A percentile compares a stretch with the other conserved stretches of the same genome.
Evolutionary conservation across 1,140 invertebrate genomes (phyloP).

Genomic region (Musca vetustissima): DNA sequence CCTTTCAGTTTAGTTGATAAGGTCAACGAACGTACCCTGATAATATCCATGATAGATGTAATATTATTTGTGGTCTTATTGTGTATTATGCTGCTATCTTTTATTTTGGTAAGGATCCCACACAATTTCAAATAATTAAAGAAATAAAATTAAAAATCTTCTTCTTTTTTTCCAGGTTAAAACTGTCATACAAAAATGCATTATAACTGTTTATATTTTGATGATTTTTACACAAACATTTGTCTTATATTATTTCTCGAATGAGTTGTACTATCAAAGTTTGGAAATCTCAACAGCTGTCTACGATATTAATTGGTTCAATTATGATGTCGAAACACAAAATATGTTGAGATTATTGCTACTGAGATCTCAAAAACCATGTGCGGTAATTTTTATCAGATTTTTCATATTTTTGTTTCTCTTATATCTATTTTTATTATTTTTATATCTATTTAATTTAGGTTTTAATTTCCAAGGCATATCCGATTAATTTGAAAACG

Average conservation of each 20-base stretch:
- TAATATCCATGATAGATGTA: slow-evolving; percentile 43
- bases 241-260: slow-evolving; percentile 47
- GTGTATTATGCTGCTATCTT: slow-evolving; percentile 43
- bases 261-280: slow-evolving; percentile 47
- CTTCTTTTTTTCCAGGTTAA: slow-evolving; percentile 32
- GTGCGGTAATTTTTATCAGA: slow-evolving; percentile 40
- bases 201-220: slow-evolving; percentile 47
- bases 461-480: too few species aligned
- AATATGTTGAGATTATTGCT: slow-evolving; percentile 44
- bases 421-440: too few species aligned
- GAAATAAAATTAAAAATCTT: background rate
- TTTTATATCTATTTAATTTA: too few species aligned
- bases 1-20: slow-evolving; percentile 34
- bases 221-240: slow-evolving; percentile 51
- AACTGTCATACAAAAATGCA: slow-evolving; percentile 35
- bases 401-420: too few species aligned
- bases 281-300: slow-evolving; percentile 43
- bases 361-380: slow-evolving; percentile 45
- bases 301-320: slow-evolving; percentile 49
- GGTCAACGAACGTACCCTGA: slow-evolving; percentile 39
- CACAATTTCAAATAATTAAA: background rate
- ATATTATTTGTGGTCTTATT: slow-evolving; percentile 46
- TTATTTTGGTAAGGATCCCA: slow-evolving; percentile 45
- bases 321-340: slow-evolving; percentile 44
- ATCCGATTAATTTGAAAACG: too few species aligned